Evolutionary conservation across 2,888 invertebrate genomes (phyloP).

Genomic region (Aradus depressus): DNA sequence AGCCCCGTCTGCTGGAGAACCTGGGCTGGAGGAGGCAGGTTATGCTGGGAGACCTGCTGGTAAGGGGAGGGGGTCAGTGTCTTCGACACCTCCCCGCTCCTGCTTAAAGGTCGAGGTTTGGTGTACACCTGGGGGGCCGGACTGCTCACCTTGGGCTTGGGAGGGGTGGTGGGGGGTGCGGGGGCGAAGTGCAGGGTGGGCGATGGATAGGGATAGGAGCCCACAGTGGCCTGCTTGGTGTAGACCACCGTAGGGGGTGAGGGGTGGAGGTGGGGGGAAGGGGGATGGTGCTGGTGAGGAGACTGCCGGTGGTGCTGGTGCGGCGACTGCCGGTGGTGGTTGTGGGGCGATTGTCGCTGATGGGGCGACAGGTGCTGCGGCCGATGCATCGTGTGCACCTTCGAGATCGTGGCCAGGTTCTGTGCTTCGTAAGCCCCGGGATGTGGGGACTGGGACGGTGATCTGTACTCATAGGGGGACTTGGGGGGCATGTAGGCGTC

Average conservation of each 20-base stretch:
- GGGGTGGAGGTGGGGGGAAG: constrained; percentile 29
- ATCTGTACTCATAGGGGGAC: constrained; percentile 38
- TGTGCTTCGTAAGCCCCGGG: constrained; percentile 27
- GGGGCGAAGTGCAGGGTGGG: constrained; percentile 40
- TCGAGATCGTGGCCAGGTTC: constrained; percentile 30
- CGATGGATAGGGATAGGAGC: constrained; percentile 35
- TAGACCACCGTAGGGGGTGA: constrained; percentile 27
- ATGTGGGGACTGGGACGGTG: constrained; percentile 41
- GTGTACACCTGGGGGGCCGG: constrained; percentile 67
- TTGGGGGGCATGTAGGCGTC: constrained; percentile 41
- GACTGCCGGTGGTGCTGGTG: constrained; percentile 31
- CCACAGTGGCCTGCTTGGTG: constrained; percentile 31
- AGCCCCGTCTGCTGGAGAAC: constrained; percentile 39
- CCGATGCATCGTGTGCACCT: constrained; percentile 26
- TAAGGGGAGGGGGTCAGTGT: constrained; percentile 42
- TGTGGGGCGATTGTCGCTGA: constrained; percentile 38
- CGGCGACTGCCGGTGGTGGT: constrained; percentile 38
- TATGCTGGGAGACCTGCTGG: constrained; percentile 43
- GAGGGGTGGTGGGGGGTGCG: constrained; percentile 40
- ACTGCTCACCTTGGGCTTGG: constrained; percentile 59
- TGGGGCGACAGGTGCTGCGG: constrained; percentile 33
- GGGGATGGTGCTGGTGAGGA: constrained; percentile 34
- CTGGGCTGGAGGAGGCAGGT: constrained; percentile 39
- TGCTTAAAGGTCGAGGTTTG: constrained; percentile 44
- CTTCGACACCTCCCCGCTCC: constrained; percentile 47